A percentile compares a stretch with the other conserved stretches of the same genome.
Conservation (phyloP, 2,113 vertebrate genomes). For the Tetrao urogallus region DNA sequence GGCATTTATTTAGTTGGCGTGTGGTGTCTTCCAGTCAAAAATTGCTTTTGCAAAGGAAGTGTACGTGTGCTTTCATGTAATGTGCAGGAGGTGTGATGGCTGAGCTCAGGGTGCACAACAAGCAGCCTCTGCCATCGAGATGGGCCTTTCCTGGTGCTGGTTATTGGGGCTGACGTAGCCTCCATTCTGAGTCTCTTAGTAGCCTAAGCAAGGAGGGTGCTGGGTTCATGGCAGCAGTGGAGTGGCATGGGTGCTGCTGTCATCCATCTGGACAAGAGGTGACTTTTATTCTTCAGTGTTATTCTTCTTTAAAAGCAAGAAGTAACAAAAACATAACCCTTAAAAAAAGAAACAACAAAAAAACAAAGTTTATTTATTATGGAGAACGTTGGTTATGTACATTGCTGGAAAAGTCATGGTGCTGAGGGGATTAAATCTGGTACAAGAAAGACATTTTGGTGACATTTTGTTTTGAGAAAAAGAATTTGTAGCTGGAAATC, state of each 20-base stretch:
- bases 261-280: neutral
- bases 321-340: neutral
- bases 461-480: slow-evolving; percentile 36
- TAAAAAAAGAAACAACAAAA: neutral
- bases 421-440: neutral
- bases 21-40: neutral
- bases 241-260: neutral
- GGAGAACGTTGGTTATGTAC: neutral
- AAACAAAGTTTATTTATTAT: neutral
- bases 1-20: neutral
- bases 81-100: fast-evolving
- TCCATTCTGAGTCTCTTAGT: neutral
- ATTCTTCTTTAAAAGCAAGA: neutral
- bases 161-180: fast-evolving
- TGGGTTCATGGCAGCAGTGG: neutral
- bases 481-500: neutral
- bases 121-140: neutral
- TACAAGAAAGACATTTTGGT: slow-evolving; percentile 7
- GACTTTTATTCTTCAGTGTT: neutral
- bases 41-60: neutral
- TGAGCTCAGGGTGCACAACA: neutral
- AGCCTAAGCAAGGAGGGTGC: neutral
- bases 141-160: neutral
- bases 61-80: neutral
- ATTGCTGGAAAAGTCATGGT: neutral